A percentile compares a stretch with the other conserved stretches of the same genome.
Evolutionary conservation across 1,140 invertebrate species (phyloP).

Genomic region (Formica selysi): DNA sequence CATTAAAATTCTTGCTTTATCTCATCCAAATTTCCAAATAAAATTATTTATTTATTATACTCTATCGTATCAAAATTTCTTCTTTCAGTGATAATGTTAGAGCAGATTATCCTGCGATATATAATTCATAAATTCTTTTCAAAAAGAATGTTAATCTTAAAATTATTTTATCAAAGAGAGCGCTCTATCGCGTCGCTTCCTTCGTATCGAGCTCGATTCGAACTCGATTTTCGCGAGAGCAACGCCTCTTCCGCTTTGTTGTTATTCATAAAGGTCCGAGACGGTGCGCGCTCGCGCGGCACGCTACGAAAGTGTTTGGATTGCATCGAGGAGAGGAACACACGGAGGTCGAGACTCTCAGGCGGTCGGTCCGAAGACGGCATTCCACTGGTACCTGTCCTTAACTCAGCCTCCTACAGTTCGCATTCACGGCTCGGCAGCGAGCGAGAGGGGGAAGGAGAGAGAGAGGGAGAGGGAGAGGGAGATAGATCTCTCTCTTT

Average conservation of each 20-base stretch:
- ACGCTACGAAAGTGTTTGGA: conserved; percentile 56
- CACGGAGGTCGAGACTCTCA: conserved; percentile 66
- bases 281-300: conserved; percentile 8
- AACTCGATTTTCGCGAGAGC: conserved; percentile 6
- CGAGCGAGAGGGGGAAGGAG: conserved; percentile 18
- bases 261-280: conserved; percentile 43
- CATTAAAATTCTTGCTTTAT: no score
- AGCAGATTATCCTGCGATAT: not conserved
- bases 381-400: conserved; percentile 83
- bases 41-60: no score
- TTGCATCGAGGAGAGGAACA: conserved; percentile 41
- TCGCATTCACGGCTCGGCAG: conserved; percentile 63
- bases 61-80: not conserved
- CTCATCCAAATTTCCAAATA: no score
- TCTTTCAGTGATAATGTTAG: not conserved
- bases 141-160: not conserved
- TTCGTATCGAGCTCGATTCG: not conserved
- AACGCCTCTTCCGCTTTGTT: conserved; percentile 24
- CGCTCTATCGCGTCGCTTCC: not conserved
- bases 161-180: not conserved
- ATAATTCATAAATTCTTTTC: not conserved
- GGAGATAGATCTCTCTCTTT: conserved; percentile 27
- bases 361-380: conserved; percentile 78
- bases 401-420: conserved; percentile 77
- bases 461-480: not conserved